Evolutionary conservation across 2,797 vertebrate species (phyloP), one percentile per base, ranked within the genome.

Genomic region (Lepus townsendii): DNA sequence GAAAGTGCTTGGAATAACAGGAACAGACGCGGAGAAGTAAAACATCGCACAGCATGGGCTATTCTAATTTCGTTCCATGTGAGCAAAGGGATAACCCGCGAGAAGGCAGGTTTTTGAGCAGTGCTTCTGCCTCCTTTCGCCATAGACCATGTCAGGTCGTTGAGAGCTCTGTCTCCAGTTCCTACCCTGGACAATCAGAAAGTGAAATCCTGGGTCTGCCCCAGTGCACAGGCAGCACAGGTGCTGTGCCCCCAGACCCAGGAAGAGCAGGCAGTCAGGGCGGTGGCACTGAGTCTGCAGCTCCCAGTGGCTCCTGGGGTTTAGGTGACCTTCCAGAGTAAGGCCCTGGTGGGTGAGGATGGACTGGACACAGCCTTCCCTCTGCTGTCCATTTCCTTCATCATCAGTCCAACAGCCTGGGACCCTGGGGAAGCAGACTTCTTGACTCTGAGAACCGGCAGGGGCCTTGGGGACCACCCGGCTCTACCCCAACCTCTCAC

Each of bases 371-470:
- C 30, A 68, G 7, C 35, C 12, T 50, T 60, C 20, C 42, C 4
- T 2, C n/a, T 11, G 2, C 1, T 0, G 2, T 20, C 50, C 47
- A 0, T 2, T 65, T 63, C 62, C 73, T 26, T 50, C 9, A 27
- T 5, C 32, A 27, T 35, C 63, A 72, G 22, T 35, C 63, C 10
- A 24, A 52, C 22, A 16, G 12, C 17, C 4, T 3, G 0, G n/a
- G 10, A 71, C 30, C 22, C 4, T n/a, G 27, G 52, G 32, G 57
- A 77, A 77, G 42, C 3, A 47, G 42, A 19, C 16, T 26, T 2
- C 1, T 47, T 62, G 38, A 35, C 13, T 26, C 38, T n/a, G 30
- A 50, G 32, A 27, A 35, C 24, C 19, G n/a, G 24, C 19, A 54
- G 19, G 5, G 13, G 2, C 10, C 16, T 30, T 60, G 50, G 47